Evolutionary conservation across 2,113 vertebrate genomes (phyloP).

Genomic region (Albula goreensis): DNA sequence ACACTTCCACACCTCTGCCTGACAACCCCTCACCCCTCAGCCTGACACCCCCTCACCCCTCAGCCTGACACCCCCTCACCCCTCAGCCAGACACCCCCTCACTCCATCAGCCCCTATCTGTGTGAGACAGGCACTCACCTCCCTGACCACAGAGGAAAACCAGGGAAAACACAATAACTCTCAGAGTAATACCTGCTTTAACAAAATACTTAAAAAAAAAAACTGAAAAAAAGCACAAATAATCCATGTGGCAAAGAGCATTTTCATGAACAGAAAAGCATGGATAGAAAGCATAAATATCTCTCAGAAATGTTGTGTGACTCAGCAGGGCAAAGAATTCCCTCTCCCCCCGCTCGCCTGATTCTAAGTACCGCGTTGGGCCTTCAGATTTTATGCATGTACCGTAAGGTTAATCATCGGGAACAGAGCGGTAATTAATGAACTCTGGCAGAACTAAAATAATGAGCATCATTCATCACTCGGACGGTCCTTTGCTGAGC

Average conservation of each 20-base stretch:
- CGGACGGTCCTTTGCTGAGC: constrained; percentile 12
- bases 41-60: constrained; percentile 44
- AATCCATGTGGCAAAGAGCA: background rate
- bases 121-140: background rate
- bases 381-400: background rate
- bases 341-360: background rate
- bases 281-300: background rate
- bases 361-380: background rate
- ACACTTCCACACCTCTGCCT: constrained; percentile 64
- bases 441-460: constrained; percentile 23
- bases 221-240: background rate
- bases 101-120: background rate
- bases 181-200: background rate
- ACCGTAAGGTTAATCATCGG: constrained; percentile 35
- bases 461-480: constrained; percentile 33
- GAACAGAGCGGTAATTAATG: constrained; percentile 32
- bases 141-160: background rate
- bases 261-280: background rate
- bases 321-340: background rate
- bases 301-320: background rate
- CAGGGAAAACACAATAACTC: background rate
- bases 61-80: constrained; percentile 40
- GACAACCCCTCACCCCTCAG: constrained; percentile 37
- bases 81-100: constrained; percentile 33
- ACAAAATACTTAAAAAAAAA: background rate